Base-by-base conservation (phyloP, 2,113 vertebrate genomes). In the Grammomys surdaster region DNA sequence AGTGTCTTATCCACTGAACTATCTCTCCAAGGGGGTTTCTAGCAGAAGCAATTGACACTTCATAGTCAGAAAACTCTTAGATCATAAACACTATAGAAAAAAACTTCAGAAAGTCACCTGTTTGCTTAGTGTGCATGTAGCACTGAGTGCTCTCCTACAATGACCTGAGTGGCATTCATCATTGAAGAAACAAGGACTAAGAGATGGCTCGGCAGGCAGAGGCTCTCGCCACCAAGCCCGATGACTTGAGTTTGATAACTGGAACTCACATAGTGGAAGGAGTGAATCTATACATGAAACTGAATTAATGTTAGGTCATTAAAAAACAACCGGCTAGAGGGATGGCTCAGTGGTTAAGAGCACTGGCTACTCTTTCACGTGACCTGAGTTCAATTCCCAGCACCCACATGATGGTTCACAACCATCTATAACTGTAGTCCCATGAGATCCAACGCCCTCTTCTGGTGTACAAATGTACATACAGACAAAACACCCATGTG, bases 281-380 rank as follows among this genome's bases (percentile, higher is more conserved):
- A 43, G 26, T 31, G 26, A 85, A 31, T 40, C 26, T 26, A 63
- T 67, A 91, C 86, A 63, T 88, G 51, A 95, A 94, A 91, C 2
- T 7, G 17, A 91, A 95, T 78, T 86, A 54, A 88, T 72, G 8
- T 58, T 93, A 82, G 89, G 65, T 89, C 51, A 88, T 20, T 65
- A 46, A 43, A 94, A 82, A 54, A 67, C 24, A 80, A n/a, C 4
- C 2, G 14, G 33, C 69, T 72, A n/a, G 69, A 72, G 36, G 7
- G 69, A n/a, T n/a, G 69, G 69, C 36, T 72, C 69, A 72, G 69
- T n/a, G 33, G 36, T n/a, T 72, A 72, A 72, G 69, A 72, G 16
- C 69, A 19, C 69, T n/a, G 69, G 16, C 69, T 72, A 36, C 16
- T 72, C 33, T n/a, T n/a, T 36, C 16, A 19, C 36, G 19, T 33